Evolutionary conservation across 1,140 invertebrate genomes (phyloP).

Genomic region (Cherax quadricarinatus): DNA sequence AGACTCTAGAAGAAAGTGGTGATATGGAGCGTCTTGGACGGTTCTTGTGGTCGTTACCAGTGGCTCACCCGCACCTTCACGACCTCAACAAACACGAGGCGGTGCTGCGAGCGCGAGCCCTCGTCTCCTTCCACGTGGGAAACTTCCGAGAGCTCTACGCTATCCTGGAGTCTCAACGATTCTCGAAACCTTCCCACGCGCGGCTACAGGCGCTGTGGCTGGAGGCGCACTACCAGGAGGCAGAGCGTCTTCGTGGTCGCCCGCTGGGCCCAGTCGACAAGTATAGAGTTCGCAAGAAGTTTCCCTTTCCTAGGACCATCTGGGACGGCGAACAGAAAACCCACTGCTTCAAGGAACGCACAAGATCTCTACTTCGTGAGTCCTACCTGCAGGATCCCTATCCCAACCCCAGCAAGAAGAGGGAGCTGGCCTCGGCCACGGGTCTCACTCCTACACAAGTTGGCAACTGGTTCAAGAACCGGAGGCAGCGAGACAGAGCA

Average conservation of each 20-base stretch:
- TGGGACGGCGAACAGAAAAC: conserved; percentile 99
- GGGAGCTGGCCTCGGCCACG: conserved; percentile 97
- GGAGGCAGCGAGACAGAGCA: conserved; percentile 97
- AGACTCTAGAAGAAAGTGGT: conserved; percentile 97
- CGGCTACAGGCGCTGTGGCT: conserved; percentile 97
- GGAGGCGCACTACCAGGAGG: conserved; percentile 98
- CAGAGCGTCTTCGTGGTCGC: conserved; percentile 94
- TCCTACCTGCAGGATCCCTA: conserved; percentile 99
- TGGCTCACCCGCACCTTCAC: conserved; percentile 91
- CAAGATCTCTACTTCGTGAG: conserved; percentile 94
- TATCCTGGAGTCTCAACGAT: conserved; percentile 97
- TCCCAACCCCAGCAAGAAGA: conserved; percentile 98
- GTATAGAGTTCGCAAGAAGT: conserved; percentile 99
- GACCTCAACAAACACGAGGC: conserved; percentile 95
- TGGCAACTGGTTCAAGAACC: conserved; percentile 99
- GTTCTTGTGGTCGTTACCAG: conserved; percentile 97
- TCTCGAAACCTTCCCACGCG: conserved; percentile 96
- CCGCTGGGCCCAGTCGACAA: conserved; percentile 99
- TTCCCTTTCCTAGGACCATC: conserved; percentile 97
- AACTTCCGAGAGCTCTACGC: conserved; percentile 95
- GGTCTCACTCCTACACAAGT: conserved; percentile 99
- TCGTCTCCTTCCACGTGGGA: conserved; percentile 97
- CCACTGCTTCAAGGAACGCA: conserved; percentile 99
- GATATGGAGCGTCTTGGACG: conserved; percentile 96
- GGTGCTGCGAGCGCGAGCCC: conserved; percentile 93